Evolutionary conservation across 2,113 vertebrate genomes (phyloP).

Genomic region (Noctilio leporinus): DNA sequence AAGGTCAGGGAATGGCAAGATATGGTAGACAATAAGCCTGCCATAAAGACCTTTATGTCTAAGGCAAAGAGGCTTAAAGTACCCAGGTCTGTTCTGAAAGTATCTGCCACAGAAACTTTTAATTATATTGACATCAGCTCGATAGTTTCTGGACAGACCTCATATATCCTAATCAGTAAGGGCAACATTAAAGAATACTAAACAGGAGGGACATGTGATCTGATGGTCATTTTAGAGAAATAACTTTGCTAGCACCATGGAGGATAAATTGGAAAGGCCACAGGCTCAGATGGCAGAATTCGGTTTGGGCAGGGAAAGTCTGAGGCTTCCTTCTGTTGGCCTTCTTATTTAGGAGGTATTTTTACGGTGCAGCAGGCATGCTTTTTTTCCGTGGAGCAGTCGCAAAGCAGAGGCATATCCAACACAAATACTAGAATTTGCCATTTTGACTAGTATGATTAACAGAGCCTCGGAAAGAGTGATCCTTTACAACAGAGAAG

Average conservation of each 20-base stretch:
- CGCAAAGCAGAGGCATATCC: background rate
- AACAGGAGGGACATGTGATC: background rate
- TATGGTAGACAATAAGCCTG: background rate
- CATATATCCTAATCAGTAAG: background rate
- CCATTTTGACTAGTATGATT: background rate
- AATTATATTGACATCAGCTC: too few species aligned
- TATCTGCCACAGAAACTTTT: too few species aligned
- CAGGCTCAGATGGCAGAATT: background rate
- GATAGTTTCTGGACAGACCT: too few species aligned
- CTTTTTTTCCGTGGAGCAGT: too few species aligned
- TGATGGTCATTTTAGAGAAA: background rate
- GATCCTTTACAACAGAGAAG: background rate
- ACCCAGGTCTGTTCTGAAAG: too few species aligned
- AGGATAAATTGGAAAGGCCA: background rate
- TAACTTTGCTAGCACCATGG: background rate
- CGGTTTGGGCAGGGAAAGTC: background rate
- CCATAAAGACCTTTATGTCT: background rate
- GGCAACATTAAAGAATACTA: background rate
- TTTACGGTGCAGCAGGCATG: background rate
- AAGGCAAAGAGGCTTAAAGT: background rate
- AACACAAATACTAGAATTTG: background rate
- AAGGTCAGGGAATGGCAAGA: background rate
- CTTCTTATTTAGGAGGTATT: background rate
- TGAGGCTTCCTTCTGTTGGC: background rate
- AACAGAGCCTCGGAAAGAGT: background rate